Evolutionary conservation across 30 jellyfish, hydroid and myxozoan species (phyloP).

Genomic region (Rhopilema esculentum): DNA sequence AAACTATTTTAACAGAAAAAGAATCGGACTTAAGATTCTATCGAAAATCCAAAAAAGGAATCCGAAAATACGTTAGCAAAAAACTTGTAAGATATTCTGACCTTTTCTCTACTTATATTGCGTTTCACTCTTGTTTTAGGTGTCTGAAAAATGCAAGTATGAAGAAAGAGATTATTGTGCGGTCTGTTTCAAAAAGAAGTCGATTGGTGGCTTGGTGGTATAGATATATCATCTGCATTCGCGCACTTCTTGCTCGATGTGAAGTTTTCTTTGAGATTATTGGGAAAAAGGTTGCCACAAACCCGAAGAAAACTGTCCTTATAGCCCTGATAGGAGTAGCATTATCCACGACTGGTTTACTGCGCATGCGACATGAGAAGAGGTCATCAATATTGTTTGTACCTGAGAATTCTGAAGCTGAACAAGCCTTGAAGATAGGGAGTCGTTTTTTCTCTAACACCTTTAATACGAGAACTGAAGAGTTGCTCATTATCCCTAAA

Average conservation of each 20-base stretch:
- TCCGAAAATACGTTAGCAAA: no score
- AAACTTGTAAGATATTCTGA: no score
- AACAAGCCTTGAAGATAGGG: conserved; percentile 50
- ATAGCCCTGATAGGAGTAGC: conserved; percentile 14
- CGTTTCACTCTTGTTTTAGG: no score
- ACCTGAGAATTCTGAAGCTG: conserved; percentile 54
- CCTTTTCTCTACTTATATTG: no score
- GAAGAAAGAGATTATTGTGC: background rate
- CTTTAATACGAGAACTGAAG: conserved; percentile 60
- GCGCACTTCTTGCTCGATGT: conserved; percentile 42
- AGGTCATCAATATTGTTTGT: conserved; percentile 59
- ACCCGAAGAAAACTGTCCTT: conserved; percentile 60
- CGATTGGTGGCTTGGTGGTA: conserved; percentile 11
- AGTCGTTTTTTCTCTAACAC: conserved; percentile 43
- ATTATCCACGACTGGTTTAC: conserved; percentile 45
- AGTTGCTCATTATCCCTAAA: conserved; percentile 45
- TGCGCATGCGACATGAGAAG: conserved; percentile 25
- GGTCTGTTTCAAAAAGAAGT: background rate
- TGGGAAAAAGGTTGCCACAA: conserved; percentile 57
- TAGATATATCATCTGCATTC: conserved; percentile 27
- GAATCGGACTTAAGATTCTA: no score
- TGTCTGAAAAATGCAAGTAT: background rate
- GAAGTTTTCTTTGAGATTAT: conserved; percentile 52
- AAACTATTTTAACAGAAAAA: no score
- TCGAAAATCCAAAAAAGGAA: no score